These are phyloP conservation scores for Notarius quadriscutis DNA, from an alignment of 2,113 vertebrate genomes.

Conservation along the genomic window DNA sequence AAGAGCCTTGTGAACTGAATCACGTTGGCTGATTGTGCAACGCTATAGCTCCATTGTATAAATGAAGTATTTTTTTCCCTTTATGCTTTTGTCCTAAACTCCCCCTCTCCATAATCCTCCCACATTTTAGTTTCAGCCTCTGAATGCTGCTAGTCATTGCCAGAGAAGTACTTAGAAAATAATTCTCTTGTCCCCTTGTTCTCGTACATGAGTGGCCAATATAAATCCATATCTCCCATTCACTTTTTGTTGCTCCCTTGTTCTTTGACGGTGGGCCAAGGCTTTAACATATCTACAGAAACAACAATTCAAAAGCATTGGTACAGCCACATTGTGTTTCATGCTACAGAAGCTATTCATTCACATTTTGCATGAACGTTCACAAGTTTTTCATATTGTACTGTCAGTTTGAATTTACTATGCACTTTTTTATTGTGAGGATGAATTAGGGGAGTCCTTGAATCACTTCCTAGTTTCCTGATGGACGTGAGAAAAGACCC, in stretches of 20 bases:
- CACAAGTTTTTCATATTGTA: slow-evolving; percentile 16
- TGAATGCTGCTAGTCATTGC: slow-evolving; percentile 61
- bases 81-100: slow-evolving; percentile 22
- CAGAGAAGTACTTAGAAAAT: slow-evolving; percentile 64
- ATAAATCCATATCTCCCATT: slow-evolving; percentile 59
- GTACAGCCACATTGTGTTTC: slow-evolving; percentile 38
- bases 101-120: slow-evolving; percentile 43
- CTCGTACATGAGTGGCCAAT: slow-evolving; percentile 47
- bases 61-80: slow-evolving; percentile 33
- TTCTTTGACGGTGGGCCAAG: slow-evolving; percentile 55
- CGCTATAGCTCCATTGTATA: slow-evolving; percentile 1
- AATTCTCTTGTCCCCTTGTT: slow-evolving; percentile 55
- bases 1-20: neutral
- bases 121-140: slow-evolving; percentile 50
- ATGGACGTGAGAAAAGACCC: slow-evolving; percentile 31
- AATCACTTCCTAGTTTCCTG: slow-evolving; percentile 26
- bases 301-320: slow-evolving; percentile 52
- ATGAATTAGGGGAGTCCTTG: slow-evolving; percentile 16
- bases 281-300: slow-evolving; percentile 53
- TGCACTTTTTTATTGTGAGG: neutral
- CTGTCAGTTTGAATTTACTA: neutral
- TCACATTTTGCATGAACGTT: neutral
- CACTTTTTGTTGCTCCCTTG: slow-evolving; percentile 55
- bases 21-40: neutral
- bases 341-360: slow-evolving; percentile 10